These are phyloP conservation scores for Todiramphus saurophagus DNA, from an alignment of 2,113 vertebrate genomes.

Conservation along the genomic window DNA sequence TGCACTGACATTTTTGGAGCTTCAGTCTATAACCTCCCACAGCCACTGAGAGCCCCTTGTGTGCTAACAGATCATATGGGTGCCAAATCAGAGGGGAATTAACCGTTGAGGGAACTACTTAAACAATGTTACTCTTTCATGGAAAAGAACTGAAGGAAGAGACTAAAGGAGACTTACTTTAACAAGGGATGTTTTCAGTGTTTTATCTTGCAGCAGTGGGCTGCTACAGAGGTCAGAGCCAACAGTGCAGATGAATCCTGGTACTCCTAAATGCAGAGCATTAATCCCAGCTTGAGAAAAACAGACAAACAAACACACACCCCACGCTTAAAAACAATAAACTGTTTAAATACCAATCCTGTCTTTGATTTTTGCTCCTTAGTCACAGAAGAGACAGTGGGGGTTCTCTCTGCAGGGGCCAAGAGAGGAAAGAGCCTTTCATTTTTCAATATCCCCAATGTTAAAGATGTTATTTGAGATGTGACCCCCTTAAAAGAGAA, in stretches of 20 bases:
- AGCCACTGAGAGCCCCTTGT: neutral
- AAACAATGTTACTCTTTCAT: conserved; percentile 31
- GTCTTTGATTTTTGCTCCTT: conserved; percentile 6
- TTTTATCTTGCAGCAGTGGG: neutral
- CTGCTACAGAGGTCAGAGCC: neutral
- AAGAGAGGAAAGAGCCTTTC: neutral
- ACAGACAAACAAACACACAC: neutral
- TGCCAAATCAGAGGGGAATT: neutral
- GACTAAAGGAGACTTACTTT: neutral
- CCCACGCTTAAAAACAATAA: conserved; percentile 27
- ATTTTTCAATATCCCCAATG: neutral
- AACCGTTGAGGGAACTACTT: neutral
- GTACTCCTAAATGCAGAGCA: conserved; percentile 7
- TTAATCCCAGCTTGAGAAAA: conserved; percentile 46
- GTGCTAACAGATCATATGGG: neutral
- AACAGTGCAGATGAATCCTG: neutral
- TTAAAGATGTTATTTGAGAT: neutral
- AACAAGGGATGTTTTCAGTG: neutral
- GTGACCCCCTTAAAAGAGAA: neutral
- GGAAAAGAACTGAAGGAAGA: conserved; percentile 14
- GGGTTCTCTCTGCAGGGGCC: neutral
- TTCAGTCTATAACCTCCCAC: neutral
- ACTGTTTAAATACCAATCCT: conserved; percentile 20
- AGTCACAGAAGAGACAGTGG: neutral
- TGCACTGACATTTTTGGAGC: neutral